These are phyloP conservation scores for Eulemur albifrons DNA, from an alignment of 2,797 vertebrate species.

Conservation along the genomic window DNA sequence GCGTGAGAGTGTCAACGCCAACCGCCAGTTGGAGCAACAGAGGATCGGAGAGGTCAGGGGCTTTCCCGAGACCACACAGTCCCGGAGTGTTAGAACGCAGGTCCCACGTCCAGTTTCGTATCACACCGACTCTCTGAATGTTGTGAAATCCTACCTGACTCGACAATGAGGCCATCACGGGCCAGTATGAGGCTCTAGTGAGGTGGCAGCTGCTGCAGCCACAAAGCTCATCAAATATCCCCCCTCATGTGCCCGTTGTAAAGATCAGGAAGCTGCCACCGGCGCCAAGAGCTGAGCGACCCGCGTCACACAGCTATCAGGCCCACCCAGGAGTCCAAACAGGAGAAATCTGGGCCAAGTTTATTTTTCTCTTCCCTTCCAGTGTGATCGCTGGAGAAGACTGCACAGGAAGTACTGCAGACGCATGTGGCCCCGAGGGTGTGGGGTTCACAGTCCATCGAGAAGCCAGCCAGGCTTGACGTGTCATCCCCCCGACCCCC, in stretches of 20 bases:
- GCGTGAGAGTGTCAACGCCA: too few relatives aligned
- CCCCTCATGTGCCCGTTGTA: neutral
- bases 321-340: slow-evolving; percentile 46
- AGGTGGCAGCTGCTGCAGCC: too few relatives aligned
- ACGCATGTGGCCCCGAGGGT: neutral
- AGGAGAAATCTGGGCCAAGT: neutral
- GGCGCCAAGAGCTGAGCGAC: neutral
- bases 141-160: neutral
- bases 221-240: rapidly evolving
- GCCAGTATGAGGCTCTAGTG: neutral
- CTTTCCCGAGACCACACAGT: neutral
- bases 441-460: neutral
- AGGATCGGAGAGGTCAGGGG: neutral
- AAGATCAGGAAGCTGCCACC: neutral
- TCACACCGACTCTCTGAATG: neutral
- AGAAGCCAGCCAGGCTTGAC: slow-evolving; percentile 21
- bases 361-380: slow-evolving; percentile 59
- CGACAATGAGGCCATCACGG: rapidly evolving
- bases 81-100: too few relatives aligned
- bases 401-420: slow-evolving; percentile 42
- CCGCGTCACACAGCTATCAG: neutral
- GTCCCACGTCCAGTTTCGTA: neutral
- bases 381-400: neutral
- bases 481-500: neutral
- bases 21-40: neutral